Base-by-base conservation (phyloP, 2,888 invertebrate genomes). In the Phengaris alcon region DNA sequence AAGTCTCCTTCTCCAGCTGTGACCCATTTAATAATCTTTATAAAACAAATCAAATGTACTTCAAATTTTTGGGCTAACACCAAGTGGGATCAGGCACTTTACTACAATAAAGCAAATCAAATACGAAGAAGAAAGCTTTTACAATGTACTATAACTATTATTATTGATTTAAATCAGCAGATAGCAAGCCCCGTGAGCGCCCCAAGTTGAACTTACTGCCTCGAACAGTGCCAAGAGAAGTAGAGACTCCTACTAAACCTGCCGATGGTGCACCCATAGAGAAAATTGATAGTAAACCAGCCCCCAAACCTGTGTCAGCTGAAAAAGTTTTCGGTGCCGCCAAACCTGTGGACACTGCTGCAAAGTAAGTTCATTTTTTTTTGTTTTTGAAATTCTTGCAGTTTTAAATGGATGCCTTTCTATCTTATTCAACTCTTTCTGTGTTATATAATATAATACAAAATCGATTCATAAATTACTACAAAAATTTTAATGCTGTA, bases 291-390 rank as follows among this genome's bases (percentile, higher is more conserved):
- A 64, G 64, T 15, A 82, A 83, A 74, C 80, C 78, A 8, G 78
- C 84, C 0, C 86, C 94, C n/a, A 87, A 93, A 75, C 94, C 94
- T 10, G 94, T 94, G 74, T 91, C 95, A 2, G 94, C 96, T 0
- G 95, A 96, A 72, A 97, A 96, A 76, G 98, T 99, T 80, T 99
- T 99, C 87, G 99, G 99, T n/a, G 96, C 95, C 52, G 99, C 99
- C 22, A 98, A 97, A 86, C 99, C 99, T 0, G 99, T 99, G 0
- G 98, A 99, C 86, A 99, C 99, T 2, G 96, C 97, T 74, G 96
- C 97, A 70, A 95, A 97, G 93, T 94, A 69, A 87, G 88, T 82
- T 15, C 22, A 22, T 22, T 6, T 12, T 57, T 13, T 57, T 57
- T 15, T 15, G 15, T 57, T 54, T 54, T 12, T 10, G 12, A 54